A percentile compares a stretch with the other conserved stretches of the same genome.
Evolutionary conservation across 2,797 vertebrate species (phyloP).

Genomic region (Neosilurus hyrtlii): DNA sequence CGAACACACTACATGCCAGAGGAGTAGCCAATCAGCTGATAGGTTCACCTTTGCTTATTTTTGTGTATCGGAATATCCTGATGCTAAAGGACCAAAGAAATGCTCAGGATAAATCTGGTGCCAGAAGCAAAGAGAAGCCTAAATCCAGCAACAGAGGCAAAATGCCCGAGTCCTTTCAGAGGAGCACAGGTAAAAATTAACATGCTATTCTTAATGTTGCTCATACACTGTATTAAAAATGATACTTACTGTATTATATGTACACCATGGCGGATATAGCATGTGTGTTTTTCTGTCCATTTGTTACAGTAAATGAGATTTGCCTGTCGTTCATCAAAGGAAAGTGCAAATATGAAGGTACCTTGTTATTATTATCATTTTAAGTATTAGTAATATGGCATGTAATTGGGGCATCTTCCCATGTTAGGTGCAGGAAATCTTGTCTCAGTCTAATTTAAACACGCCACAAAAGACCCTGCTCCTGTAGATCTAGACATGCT

Average conservation of each 20-base stretch:
- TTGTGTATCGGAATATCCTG: constrained; percentile 52
- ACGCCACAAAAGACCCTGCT: background rate
- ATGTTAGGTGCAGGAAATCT: background rate
- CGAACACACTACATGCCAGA: constrained; percentile 20
- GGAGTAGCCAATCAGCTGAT: constrained; percentile 46
- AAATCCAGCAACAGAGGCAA: background rate
- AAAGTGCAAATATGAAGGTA: constrained; percentile 53
- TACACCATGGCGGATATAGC: background rate
- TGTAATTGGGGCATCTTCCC: background rate
- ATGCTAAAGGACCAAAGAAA: constrained; percentile 33
- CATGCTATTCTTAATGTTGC: background rate
- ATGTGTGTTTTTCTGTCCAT: background rate
- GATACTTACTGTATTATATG: background rate
- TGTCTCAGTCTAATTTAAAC: background rate
- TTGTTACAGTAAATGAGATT: constrained; percentile 45
- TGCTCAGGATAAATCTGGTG: background rate
- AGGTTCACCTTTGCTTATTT: constrained; percentile 23
- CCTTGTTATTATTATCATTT: background rate
- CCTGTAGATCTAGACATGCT: too few relatives aligned
- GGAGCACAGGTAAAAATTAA: constrained; percentile 8
- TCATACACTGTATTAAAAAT: background rate
- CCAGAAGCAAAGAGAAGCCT: background rate
- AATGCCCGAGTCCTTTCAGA: constrained; percentile 2
- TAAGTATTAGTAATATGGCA: background rate
- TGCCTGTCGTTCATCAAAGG: constrained; percentile 55